phyloP scores from a whole-genome alignment of 2,888 invertebrate species.

The Acrobasis suavella region DNA sequence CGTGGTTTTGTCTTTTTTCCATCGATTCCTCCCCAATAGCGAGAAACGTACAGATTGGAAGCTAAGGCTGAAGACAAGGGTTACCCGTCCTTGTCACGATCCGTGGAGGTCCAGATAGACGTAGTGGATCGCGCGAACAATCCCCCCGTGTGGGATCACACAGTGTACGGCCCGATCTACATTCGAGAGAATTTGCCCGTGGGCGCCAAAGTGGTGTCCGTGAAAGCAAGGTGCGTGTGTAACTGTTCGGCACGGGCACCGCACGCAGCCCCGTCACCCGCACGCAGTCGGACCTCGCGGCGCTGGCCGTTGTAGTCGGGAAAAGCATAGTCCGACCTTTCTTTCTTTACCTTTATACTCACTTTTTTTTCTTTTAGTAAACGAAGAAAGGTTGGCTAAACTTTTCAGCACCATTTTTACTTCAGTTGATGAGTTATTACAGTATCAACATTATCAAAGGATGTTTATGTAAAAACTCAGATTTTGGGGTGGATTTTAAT shows the following conservation, averaged over 20 bases:
- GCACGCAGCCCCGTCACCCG: slow-evolving; percentile 84
- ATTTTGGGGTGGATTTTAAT: slow-evolving; percentile 23
- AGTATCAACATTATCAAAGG: neutral
- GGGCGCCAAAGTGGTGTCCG: slow-evolving; percentile 98
- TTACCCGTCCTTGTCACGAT: slow-evolving; percentile 96
- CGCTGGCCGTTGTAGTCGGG: slow-evolving; percentile 27
- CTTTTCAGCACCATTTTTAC: neutral
- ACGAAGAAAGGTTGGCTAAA: neutral
- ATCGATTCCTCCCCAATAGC: slow-evolving; percentile 87
- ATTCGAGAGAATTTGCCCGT: slow-evolving; percentile 99
- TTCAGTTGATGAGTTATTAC: neutral
- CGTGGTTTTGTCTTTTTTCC: slow-evolving; percentile 86
- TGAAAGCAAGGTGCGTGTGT: slow-evolving; percentile 98
- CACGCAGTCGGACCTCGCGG: slow-evolving; percentile 66
- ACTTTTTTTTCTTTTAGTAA: neutral
- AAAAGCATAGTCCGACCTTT: neutral
- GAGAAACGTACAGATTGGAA: slow-evolving; percentile 98
- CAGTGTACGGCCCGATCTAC: slow-evolving; percentile 97
- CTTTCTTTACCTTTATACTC: neutral
- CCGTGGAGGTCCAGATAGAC: slow-evolving; percentile 99
- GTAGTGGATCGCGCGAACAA: slow-evolving; percentile 99
- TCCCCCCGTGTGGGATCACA: slow-evolving; percentile 98
- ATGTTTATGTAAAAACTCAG: neutral
- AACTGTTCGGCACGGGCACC: slow-evolving; percentile 82
- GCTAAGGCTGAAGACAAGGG: slow-evolving; percentile 99